These are phyloP conservation scores for Callyntrura guangdongensis DNA, from an alignment of 2,888 invertebrate species.

Conservation along the genomic window DNA sequence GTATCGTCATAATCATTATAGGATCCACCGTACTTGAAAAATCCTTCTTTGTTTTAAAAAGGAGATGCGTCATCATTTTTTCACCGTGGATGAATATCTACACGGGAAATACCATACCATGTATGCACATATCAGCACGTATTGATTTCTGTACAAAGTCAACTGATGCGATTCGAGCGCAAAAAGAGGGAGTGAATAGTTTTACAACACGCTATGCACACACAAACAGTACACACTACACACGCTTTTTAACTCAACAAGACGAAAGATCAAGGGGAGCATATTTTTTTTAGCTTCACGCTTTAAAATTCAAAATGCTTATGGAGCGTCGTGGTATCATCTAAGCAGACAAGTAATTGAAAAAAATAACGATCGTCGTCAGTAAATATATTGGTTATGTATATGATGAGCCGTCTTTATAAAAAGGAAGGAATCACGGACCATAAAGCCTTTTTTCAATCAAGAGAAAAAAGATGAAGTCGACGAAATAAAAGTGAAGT, in stretches of 20 bases:
- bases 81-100: neutral
- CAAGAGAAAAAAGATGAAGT: conserved; percentile 61
- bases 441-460: neutral
- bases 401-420: neutral
- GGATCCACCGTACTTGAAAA: neutral
- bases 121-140: neutral
- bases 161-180: neutral
- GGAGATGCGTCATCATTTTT: conserved; percentile 28
- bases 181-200: conserved; percentile 5
- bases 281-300: conserved; percentile 7
- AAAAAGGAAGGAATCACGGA: conserved; percentile 66
- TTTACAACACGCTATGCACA: neutral
- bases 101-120: neutral
- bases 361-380: conserved; percentile 15
- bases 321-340: neutral
- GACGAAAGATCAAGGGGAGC: conserved; percentile 53
- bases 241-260: neutral
- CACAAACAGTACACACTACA: neutral
- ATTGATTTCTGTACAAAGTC: conserved; percentile 27
- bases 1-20: neutral
- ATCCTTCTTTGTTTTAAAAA: conserved; percentile 23
- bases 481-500: conserved; percentile 29
- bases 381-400: neutral
- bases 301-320: neutral
- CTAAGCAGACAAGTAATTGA: conserved; percentile 16